Conservation (phyloP, 2,797 vertebrate species). For the Hypotaenidia philippensis region DNA sequence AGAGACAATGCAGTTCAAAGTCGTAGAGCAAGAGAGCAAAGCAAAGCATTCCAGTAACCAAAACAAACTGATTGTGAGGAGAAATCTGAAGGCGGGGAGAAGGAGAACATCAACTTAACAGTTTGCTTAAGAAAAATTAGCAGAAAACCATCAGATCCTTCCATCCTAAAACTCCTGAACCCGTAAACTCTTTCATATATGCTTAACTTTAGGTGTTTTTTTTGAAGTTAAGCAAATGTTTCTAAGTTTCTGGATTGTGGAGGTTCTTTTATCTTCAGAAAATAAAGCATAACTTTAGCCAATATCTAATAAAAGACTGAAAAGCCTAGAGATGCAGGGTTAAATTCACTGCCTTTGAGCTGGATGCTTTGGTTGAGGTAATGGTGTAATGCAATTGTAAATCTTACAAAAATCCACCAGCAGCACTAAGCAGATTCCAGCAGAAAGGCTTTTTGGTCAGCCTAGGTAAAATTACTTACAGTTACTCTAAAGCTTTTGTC, state of each 20-base stretch:
- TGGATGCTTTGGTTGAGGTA: background rate
- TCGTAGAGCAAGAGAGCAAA: background rate
- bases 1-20: background rate
- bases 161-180: background rate
- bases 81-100: background rate
- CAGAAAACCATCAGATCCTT: background rate
- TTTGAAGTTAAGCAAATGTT: background rate
- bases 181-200: background rate
- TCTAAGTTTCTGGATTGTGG: background rate
- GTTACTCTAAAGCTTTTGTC: constrained; percentile 45
- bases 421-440: background rate
- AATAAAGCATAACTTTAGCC: background rate
- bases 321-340: background rate
- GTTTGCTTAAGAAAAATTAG: background rate
- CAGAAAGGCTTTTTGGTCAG: background rate
- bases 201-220: background rate
- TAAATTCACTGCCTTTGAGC: background rate
- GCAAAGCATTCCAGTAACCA: background rate
- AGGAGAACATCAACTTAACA: background rate
- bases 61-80: background rate
- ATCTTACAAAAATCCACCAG: background rate
- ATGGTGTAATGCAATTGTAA: background rate
- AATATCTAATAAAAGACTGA: background rate
- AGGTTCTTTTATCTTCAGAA: background rate
- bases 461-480: constrained; percentile 65